These are phyloP conservation scores for Clarias batrachus DNA, from an alignment of 2,113 vertebrate species.

Conservation along the genomic window DNA sequence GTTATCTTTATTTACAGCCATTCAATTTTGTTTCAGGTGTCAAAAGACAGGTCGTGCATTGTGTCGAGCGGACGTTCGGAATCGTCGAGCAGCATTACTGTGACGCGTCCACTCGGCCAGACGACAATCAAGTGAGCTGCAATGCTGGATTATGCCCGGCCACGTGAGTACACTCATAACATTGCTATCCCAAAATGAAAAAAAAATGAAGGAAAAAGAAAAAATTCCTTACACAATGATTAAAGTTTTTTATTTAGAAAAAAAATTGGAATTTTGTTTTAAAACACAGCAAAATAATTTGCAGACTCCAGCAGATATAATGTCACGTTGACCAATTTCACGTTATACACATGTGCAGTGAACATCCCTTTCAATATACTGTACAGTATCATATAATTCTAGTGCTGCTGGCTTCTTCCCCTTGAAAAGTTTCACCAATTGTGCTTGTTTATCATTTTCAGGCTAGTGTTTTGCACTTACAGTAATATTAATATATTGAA, in stretches of 20 bases:
- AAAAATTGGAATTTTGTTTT: no score
- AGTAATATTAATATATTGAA: not conserved
- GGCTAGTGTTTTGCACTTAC: not conserved
- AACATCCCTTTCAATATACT: not conserved
- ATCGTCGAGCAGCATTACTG: constrained; percentile 83
- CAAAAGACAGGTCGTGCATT: constrained; percentile 82
- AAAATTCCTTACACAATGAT: not conserved
- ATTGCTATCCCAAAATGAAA: no score
- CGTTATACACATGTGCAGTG: not conserved
- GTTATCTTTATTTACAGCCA: not conserved
- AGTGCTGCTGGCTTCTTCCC: not conserved
- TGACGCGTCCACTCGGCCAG: constrained; percentile 74
- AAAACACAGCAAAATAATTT: no score
- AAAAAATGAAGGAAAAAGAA: no score
- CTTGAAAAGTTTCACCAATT: not conserved
- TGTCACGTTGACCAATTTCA: not conserved
- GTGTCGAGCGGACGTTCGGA: constrained; percentile 78
- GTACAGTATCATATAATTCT: not conserved
- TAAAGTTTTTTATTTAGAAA: not conserved
- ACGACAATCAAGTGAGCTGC: constrained; percentile 80
- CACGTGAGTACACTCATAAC: constrained; percentile 66
- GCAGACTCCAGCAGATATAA: not conserved
- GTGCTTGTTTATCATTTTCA: not conserved
- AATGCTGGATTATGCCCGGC: constrained; percentile 83
- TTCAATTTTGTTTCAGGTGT: constrained; percentile 72